Evolutionary conservation across 2,888 invertebrate species (phyloP).

Genomic region (Argynnis bischoffii): DNA sequence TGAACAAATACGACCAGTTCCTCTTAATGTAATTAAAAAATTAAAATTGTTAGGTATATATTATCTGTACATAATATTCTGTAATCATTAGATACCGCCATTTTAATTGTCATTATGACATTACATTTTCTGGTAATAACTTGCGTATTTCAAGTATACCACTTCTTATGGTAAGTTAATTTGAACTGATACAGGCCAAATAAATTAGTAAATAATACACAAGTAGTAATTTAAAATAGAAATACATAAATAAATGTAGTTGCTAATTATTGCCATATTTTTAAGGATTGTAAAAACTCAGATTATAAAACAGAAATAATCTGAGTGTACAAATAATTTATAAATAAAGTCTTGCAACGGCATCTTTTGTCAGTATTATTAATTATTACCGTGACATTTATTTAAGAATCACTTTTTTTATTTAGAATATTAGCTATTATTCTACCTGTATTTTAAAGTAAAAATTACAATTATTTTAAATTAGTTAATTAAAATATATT

Average conservation of each 20-base stretch:
- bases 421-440: not conserved
- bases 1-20: no score
- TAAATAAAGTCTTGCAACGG: conserved; percentile 19
- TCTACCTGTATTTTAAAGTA: no score
- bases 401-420: not conserved
- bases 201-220: conserved; percentile 25
- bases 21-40: no score
- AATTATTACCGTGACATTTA: not conserved
- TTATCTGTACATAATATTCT: no score
- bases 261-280: not conserved
- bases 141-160: conserved; percentile 14
- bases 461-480: no score
- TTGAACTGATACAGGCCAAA: conserved; percentile 54
- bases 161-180: conserved; percentile 17
- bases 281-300: conserved; percentile 18
- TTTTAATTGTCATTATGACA: not conserved
- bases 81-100: not conserved
- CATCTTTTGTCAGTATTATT: conserved; percentile 50
- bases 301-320: not conserved
- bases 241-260: conserved; percentile 11
- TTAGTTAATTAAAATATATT: no score
- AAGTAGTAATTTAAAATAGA: conserved; percentile 8
- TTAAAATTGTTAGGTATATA: no score
- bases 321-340: not conserved
- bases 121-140: conserved; percentile 2